Evolutionary conservation across 2,113 vertebrate genomes (phyloP), one percentile per base, ranked within the genome.

Genomic region (Acrocephalus kingi): DNA sequence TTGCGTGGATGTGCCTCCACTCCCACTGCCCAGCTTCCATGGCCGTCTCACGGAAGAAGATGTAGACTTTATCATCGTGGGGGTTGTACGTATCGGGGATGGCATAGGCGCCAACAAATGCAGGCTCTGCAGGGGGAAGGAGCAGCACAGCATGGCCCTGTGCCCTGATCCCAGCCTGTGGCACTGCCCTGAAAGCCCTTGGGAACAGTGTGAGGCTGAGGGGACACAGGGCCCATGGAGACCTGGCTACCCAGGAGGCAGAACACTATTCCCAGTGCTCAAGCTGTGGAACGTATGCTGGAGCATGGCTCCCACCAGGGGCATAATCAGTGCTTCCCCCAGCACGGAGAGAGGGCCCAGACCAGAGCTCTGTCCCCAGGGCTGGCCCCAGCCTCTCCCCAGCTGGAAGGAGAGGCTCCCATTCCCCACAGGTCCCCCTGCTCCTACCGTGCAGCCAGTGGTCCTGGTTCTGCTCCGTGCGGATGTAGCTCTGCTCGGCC

Each of bases 1-100:
- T 98, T 90, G 98, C 98, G 2, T 98, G 98, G 87, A 98, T 93
- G 81, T 97, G 97, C 84, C 94, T 93, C 85, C 43, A 82, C 92
- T 99, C 98, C 98, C 98, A 98, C 94, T 98, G 98, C 17, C 97
- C 98, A 2, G 98, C 97, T 93, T 99, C 98, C 95, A 98, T 90
- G 9, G 98, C 98, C 0, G 91, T 97, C 97, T 99, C 99, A 5
- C 97, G 98, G 95, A 99, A 98, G 97, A 99, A 99, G 95, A 99
- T 94, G 96, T 99, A 99, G 43, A 99, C 96, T 90, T 99, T 99
- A 92, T 99, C 99, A 15, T 99, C 99, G 0, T 98, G 98, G 0
- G 97, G 94, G 58, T 98, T 98, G 97, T 98, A 98, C 18, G 98
- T 99, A 69, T 99, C 98, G 0, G 98, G 98, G 95, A 99, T 98